These are phyloP conservation scores for Noctua fimbriata DNA, from an alignment of 2,888 invertebrate species.

Conservation along the genomic window DNA sequence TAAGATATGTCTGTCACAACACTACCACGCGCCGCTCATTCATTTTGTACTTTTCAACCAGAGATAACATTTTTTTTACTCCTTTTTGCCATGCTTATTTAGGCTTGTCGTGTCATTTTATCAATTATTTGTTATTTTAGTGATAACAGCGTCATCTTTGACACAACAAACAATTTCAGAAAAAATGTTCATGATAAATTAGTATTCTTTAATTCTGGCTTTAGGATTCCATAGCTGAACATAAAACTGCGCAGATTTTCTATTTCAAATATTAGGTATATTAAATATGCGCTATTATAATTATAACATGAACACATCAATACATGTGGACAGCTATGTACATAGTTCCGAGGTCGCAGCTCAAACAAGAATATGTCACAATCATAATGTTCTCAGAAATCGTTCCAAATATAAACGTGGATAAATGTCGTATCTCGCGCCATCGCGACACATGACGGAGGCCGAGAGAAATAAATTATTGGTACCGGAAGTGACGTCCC, in stretches of 20 bases:
- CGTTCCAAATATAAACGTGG: slow-evolving; percentile 86
- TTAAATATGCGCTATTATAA: slow-evolving; percentile 30
- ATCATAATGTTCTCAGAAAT: slow-evolving; percentile 85
- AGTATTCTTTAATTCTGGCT: not conserved
- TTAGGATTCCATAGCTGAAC: not conserved
- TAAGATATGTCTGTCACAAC: slow-evolving; percentile 74
- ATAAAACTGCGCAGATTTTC: slow-evolving; percentile 18
- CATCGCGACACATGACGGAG: slow-evolving; percentile 87
- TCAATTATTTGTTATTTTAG: slow-evolving; percentile 53
- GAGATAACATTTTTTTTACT: slow-evolving; percentile 56
- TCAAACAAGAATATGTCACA: slow-evolving; percentile 79
- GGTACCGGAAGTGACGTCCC: slow-evolving; percentile 89
- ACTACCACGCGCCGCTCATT: slow-evolving; percentile 73
- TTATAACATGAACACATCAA: slow-evolving; percentile 55
- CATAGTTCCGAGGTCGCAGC: slow-evolving; percentile 62
- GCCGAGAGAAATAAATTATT: slow-evolving; percentile 89
- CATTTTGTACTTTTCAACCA: slow-evolving; percentile 58
- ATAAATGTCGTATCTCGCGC: slow-evolving; percentile 87
- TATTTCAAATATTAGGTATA: slow-evolving; percentile 21
- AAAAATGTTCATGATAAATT: slow-evolving; percentile 1
- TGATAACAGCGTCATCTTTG: slow-evolving; percentile 47
- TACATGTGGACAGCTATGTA: slow-evolving; percentile 50
- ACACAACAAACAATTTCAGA: slow-evolving; percentile 27
- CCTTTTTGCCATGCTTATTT: slow-evolving; percentile 54
- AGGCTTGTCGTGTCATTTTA: slow-evolving; percentile 45